Evolutionary conservation across 2,888 invertebrate genomes (phyloP), one percentile per base, ranked within the genome.

Genomic region (Dione juno): DNA sequence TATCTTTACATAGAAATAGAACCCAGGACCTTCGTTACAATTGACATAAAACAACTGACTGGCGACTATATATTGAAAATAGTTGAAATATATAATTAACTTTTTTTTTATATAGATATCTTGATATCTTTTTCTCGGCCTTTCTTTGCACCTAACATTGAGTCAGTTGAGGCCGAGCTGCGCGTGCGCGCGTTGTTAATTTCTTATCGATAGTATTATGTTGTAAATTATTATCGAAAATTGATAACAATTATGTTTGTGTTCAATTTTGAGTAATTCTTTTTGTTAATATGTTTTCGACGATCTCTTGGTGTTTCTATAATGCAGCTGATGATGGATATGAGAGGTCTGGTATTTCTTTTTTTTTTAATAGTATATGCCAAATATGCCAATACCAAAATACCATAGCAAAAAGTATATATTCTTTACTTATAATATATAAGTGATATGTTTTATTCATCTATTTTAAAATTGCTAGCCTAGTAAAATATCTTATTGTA

Each of bases 261-360:
- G 69, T 63, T n/a, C 41, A 48, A 16, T 37, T 57, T 37, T 11
- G 3, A 16, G 14, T 16, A 10, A 9, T 13, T 9, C 0, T 16
- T 37, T 2, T 16, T 37, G 57, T 7, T 40, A 58, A 78, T 41
- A 83, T 85, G 79, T 79, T 88, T 63, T 85, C 89, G 7, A 88
- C 90, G 11, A 88, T 92, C 66, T 85, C 88, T 0, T 89, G 89
- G 87, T 91, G 91, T 80, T 88, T 88, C 66, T 74, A 82, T 2
- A 80, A 80, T 52, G 78, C 77, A 0, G 70, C 74, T 37, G 83
- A 81, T n/a, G 88, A 88, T 61, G 81, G 81, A 72, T 85, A 83
- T 71, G 85, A 84, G 61, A 81, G 82, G 83, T 84, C 77, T 35
- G 76, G 45, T 9, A 10, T 14, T 43, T 28, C 13, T n/a, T 0